Base-by-base conservation (phyloP, 2,113 vertebrate genomes). In the Pseudonaja textilis region DNA sequence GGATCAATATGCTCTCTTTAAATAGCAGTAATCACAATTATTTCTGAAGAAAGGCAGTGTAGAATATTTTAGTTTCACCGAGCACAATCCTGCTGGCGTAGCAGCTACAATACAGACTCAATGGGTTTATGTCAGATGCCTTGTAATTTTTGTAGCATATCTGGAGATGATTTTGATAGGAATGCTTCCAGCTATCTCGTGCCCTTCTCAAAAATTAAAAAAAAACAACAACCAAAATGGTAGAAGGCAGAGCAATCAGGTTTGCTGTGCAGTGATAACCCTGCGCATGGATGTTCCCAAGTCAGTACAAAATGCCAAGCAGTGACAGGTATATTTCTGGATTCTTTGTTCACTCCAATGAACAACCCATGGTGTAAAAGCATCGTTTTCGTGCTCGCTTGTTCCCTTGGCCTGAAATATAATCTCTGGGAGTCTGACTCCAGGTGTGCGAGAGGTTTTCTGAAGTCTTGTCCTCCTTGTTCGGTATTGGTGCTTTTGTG, bases 21-120 rank as follows among this genome's bases (percentile, higher is more conserved):
- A 88, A 92, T 89, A 85, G 4, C 90, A 95, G 92, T 94, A 86
- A 93, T 96, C 94, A 94, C 69, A 85, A 94, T 39, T 47, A 81
- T 92, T 86, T 64, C 92, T 93, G 61, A n/a, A 95, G 95, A 95
- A 74, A 94, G 92, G 89, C 61, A 25, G 45, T 1, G 22, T 88
- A 56, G 11, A 61, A 23, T 18, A 93, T 14, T 11, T 90, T 88
- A 94, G 92, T 95, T 95, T 95, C 94, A 85, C 61, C 93, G 34
- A 95, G 93, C 96, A 95, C 89, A 64, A 52, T 34, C 55, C 14
- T 29, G 54, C 8, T 10, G 74, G 61, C 16, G 29, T 61, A 90
- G 52, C 47, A 90, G 85, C 47, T 47, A 39, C 56, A 10, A 20
- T 87, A 54, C 56, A 34, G 74, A 86, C 1, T 8, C 25, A 59